Base-by-base conservation (phyloP, 2,113 vertebrate genomes). In the Petrocephalus microphthalmus region DNA sequence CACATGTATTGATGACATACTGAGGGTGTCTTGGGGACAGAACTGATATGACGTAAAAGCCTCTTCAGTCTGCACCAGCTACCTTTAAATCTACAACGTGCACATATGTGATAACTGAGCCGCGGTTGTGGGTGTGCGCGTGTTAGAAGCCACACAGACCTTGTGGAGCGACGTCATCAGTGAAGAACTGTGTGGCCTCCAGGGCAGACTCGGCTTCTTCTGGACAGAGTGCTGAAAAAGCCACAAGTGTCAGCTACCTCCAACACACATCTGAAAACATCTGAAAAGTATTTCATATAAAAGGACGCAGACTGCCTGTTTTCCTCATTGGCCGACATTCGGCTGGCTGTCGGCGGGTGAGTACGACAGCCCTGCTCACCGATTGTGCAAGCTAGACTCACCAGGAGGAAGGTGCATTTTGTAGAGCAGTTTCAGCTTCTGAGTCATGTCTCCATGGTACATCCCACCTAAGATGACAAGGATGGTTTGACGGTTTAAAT, bases 361-460 rank as follows among this genome's bases (percentile, higher is more conserved):
- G 17, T 37, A 71, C 29, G 2, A 17, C 2, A 4, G 67, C 67
- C 64, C 29, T 3, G 29, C 13, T 33, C 3, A 45, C 37, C 71
- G 1, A 11, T 51, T 37, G 49, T 49, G 5, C 47, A 15, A 54
- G 13, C 7, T 8, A 19, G 17, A 25, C 52, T 92, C 92, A 99
- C 98, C 98, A 90, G 98, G 98, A 42, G 97, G 97, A 57, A 99
- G 92, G 91, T 99, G 98, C 20, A 99, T 95, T 92, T 99, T 99
- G 94, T 98, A 99, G 5, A 99, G 95, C 3, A 97, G 94, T 93
- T 99, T 99, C 81, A 99, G 95, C 93, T 99, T 99, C 89, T 99
- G 98, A 0, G 96, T 99, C 93, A 99, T 96, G 92, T 99, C 98
- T 15, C 98, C 98, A 1, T 99, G 98, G 94, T 97, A 99, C 98